Evolutionary conservation across 2,113 vertebrate genomes (phyloP), one percentile per base, ranked within the genome.

Genomic region (Dasyurus viverrinus): DNA sequence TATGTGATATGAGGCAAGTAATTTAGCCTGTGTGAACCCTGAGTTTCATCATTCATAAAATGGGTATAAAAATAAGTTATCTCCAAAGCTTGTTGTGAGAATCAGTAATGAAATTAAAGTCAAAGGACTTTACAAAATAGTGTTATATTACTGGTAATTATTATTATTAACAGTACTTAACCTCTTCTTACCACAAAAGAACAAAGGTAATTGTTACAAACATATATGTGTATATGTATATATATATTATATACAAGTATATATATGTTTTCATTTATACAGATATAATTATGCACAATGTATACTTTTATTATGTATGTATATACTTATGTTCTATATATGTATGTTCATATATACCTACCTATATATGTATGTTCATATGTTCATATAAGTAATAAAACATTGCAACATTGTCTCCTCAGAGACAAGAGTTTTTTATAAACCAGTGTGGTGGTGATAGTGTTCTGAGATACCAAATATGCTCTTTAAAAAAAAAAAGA

Each of bases 351-450:
- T 54, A 54, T 54, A 24, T 23, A 54, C n/a, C 36, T n/a, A n/a
- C n/a, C 1, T 12, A 30, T 12, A 30, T 12, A 60, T 12, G 11
- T 14, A 24, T 23, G 23, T 22, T 5, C 23, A 54, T 54, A 54
- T 54, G 5, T 23, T 16, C 7, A 84, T 84, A 84, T 84, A 84
- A 42, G 68, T 84, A 84, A 84, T 42, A 84, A 84, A 84, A 42
- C 68, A 23, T 84, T 84, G n/a, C 16, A 84, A 42, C n/a, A 84
- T 42, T 42, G n/a, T 84, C 23, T 24, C 93, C 94, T 94, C 94
- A 54, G 90, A 90, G 92, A 57, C 27, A 27, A 91, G 89, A 92
- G 91, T 27, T 76, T 36, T 3, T 89, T 47, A 23, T 92, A 93
- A 95, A 9, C 19, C 2, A 93, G 26, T 30, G 16, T 12, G 53